Evolutionary conservation across 1,140 invertebrate species (phyloP), one percentile per base, ranked within the genome.

Genomic region (Diabrotica undecimpunctata): DNA sequence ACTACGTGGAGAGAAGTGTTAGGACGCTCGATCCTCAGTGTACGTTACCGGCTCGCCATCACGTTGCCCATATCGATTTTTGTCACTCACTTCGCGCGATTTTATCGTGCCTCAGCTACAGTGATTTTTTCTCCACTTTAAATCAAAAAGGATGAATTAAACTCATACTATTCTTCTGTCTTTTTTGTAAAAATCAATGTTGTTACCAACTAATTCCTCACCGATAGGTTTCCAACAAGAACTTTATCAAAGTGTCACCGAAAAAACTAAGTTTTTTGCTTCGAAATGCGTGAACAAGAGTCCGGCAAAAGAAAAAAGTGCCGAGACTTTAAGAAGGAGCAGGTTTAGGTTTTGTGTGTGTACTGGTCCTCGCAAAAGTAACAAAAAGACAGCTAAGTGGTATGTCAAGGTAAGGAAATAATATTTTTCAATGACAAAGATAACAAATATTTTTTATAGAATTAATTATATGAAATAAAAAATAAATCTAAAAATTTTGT

Each of bases 341-440:
- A 70, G 64, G 62, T 74, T 77, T 61, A 67, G 70, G 55, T 73
- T 74, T 64, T 79, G 77, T 62, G 71, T 72, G 36, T 79, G 78
- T 62, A 73, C 72, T 0, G 72, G 75, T 9, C 69, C 69, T 6
- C 66, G 60, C 51, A 75, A 74, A 61, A 66, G 50, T 53, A 73
- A 36, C 12, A 62, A 72, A 61, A 77, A 73, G 58, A 75, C 72
- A 11, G 70, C 78, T 35, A 80, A 79, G 76, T 81, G 80, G 80
- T 80, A 81, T 65, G 75, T 81, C 14, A 81, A 81, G 79, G 80
- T 81, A 79, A 77, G 77, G 52, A 37, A 10, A 51, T 56, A 11
- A 12, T 13, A 56, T 7, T 56, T 25, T 25, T 25, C 1, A 25
- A 25, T 25, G 25, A 25, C 25, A 25, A 25, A 25, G 4, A 25